Evolutionary conservation across 2,888 invertebrate species (phyloP).

Genomic region (Drosophila neonasuta): DNA sequence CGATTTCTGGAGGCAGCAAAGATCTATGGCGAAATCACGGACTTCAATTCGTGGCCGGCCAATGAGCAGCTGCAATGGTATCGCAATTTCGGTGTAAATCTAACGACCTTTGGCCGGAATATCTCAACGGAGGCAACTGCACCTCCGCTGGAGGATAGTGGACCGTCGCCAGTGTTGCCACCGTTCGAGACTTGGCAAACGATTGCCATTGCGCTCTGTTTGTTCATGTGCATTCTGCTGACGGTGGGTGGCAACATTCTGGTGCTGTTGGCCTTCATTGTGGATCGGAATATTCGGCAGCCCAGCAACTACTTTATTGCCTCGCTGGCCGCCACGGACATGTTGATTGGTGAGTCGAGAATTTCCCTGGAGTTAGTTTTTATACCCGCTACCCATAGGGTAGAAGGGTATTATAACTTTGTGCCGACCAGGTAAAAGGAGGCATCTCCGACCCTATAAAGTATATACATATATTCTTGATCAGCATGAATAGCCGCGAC

Average conservation of each 20-base stretch:
- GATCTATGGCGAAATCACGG: constrained; percentile 81
- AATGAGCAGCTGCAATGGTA: constrained; percentile 75
- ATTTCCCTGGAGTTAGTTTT: no score
- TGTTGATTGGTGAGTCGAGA: constrained; percentile 89
- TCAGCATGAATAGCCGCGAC: no score
- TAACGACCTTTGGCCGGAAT: constrained; percentile 65
- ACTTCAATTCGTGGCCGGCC: constrained; percentile 80
- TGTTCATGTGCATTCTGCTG: constrained; percentile 93
- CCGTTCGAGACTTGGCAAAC: constrained; percentile 96
- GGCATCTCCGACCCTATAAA: no score
- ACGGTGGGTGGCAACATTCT: constrained; percentile 98
- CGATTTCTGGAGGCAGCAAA: constrained; percentile 83
- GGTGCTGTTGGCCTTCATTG: constrained; percentile 96
- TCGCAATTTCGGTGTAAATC: constrained; percentile 74
- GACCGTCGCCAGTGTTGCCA: constrained; percentile 86
- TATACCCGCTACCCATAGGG: no score
- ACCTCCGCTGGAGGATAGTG: constrained; percentile 55
- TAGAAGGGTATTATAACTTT: no score
- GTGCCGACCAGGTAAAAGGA: no score
- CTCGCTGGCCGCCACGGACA: constrained; percentile 97
- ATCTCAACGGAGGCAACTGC: constrained; percentile 39
- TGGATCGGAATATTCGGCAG: constrained; percentile 95
- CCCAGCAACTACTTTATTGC: constrained; percentile 99
- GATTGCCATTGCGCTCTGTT: constrained; percentile 92
- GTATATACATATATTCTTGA: no score